Base-by-base conservation (phyloP, 2,113 vertebrate species). In the Aptenodytes patagonicus region DNA sequence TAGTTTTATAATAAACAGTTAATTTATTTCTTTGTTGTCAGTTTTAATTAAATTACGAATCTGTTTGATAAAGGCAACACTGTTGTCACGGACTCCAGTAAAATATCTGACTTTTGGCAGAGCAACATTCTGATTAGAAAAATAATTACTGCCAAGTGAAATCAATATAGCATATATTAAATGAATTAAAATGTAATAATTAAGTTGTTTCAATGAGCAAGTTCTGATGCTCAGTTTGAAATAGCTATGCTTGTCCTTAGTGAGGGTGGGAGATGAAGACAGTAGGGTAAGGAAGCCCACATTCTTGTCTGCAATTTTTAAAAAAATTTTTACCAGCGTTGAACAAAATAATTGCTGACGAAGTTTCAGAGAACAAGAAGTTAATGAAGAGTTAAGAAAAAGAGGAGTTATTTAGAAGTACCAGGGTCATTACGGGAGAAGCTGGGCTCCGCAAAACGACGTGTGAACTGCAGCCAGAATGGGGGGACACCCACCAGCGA, bases 91-190 rank as follows among this genome's bases (percentile, higher is more conserved):
- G 55, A 62, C 91, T 95, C 61, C 42, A 66, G 55, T 80, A 77
- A 83, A 95, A 93, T 66, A 94, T 87, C 58, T 95, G 83, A 87
- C 73, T 91, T 96, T 76, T 96, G 92, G 58, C 90, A 95, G 72
- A 84, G 78, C 80, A 81, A 26, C 69, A 49, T 76, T 82, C 57
- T 82, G 91, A 87, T 96, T 93, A 93, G 80, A 75, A 94, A 87
- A 95, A 96, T 81, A 93, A 91, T 95, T 93, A 79, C 77, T 71
- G 36, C 65, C 32, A 76, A 79, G 28, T 91, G 70, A 95, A 93
- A 91, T 95, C 78, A 72, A 80, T 91, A 66, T 26, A 49, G 21
- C 75, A 40, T 69, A 26, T 87, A 91, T 72, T 72, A 80, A 85
- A 75, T 54, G 8, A 85, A 77, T 83, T 62, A 83, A 90, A 95